A percentile compares a stretch with the other conserved stretches of the same genome.
phyloP scores from a whole-genome alignment of 2,797 vertebrate species.

The Centropyge bicolor region DNA sequence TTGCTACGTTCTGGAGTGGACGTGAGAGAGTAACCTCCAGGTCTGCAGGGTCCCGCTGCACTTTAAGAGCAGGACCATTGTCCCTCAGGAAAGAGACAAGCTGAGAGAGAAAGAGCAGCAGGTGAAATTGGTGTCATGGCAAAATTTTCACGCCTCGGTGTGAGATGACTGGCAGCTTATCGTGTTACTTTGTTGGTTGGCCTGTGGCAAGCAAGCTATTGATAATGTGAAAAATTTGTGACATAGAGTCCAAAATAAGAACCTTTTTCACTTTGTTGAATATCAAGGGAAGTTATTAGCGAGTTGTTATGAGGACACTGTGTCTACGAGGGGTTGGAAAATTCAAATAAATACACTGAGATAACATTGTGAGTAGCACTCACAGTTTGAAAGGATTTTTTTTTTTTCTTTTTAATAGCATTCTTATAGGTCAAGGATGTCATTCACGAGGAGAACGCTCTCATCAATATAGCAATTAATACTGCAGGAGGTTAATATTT shows the following conservation, averaged over 20 bases:
- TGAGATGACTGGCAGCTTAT: conserved; percentile 15
- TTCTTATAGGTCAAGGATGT: neutral
- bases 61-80: conserved; percentile 1
- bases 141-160: conserved; percentile 26
- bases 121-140: conserved; percentile 30
- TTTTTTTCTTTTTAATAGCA: neutral
- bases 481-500: neutral
- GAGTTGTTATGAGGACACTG: neutral
- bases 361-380: neutral
- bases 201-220: neutral
- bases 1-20: conserved; percentile 10
- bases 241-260: neutral
- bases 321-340: neutral
- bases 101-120: neutral
- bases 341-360: neutral
- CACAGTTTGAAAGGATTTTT: neutral
- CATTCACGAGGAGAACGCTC: neutral
- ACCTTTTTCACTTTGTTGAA: neutral
- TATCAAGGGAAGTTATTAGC: neutral
- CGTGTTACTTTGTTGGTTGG: neutral
- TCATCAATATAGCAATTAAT: neutral
- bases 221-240: neutral
- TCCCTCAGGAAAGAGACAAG: conserved; percentile 12
- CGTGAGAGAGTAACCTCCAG: neutral
- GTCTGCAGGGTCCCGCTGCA: neutral